Conservation (phyloP, 2,113 vertebrate genomes). For the Siniperca knerii region DNA sequence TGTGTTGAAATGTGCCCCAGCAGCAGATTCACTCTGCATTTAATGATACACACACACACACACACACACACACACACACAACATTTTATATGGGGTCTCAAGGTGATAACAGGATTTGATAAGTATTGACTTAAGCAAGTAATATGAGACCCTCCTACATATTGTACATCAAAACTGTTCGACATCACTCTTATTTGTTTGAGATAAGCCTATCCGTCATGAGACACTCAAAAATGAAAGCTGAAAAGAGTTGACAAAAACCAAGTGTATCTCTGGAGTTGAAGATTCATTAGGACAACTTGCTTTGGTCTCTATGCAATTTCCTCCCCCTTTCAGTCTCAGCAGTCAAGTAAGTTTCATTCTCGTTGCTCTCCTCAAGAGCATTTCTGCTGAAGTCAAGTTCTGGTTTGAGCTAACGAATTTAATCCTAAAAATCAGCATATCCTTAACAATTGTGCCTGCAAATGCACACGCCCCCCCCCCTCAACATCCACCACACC, state of each 20-base stretch:
- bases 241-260: conserved; percentile 18
- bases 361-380: conserved; percentile 12
- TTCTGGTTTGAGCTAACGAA: conserved; percentile 24
- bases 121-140: conserved; percentile 76
- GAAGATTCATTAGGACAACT: conserved; percentile 26
- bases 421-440: conserved; percentile 47
- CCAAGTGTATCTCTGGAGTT: not conserved
- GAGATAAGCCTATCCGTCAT: conserved; percentile 69
- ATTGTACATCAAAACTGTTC: conserved; percentile 65
- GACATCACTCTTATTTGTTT: conserved; percentile 63
- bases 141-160: conserved; percentile 66
- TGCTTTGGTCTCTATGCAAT: conserved; percentile 34
- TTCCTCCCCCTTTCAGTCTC: conserved; percentile 17
- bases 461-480: not conserved
- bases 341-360: not conserved
- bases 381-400: conserved; percentile 26
- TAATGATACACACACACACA: conserved; percentile 60
- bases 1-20: conserved; percentile 53
- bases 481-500: conserved; percentile 2
- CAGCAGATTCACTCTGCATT: conserved; percentile 61
- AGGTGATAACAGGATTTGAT: conserved; percentile 77
- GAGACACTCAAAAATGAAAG: conserved; percentile 24
- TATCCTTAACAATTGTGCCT: conserved; percentile 17
- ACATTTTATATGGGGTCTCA: conserved; percentile 61
- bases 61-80: conserved; percentile 42